Base-by-base conservation (phyloP, 2,888 invertebrate species). In the Hirtodrosophila histrioides region DNA sequence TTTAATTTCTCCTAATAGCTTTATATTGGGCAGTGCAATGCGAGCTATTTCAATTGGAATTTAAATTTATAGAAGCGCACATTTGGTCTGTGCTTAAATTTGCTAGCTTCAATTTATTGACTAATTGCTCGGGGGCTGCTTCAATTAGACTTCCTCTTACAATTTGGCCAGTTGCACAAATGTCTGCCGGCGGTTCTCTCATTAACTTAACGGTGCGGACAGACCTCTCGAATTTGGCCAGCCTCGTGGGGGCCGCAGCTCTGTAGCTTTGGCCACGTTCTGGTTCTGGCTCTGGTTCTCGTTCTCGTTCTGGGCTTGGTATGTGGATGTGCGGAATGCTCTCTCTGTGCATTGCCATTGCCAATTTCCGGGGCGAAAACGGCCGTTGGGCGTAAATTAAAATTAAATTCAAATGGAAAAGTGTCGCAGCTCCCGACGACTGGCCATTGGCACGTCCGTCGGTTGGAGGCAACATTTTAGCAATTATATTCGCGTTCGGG, bases 361-460 rank as follows among this genome's bases (percentile, higher is more conserved):
- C 82, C 82, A 82, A 82, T 82, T 88, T 82, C 82, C 88, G 82
- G 86, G 62, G 53, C 49, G 56, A 64, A 60, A 66, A 58, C 64
- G 67, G 82, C 79, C 83, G 72, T 82, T 87, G 79, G 88, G 86
- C 88, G 88, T 86, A 83, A 83, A 83, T 83, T 88, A 86, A 83
- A 83, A 88, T 83, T 86, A 83, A 83, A 88, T 88, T 83, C 88
- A 88, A 88, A 83, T 88, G 87, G 87, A 84, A 88, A 84, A 84
- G 81, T 86, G 88, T 83, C 88, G 84, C 67, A 36, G 46, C 60
- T 37, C 39, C 27, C 33, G 63, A 33, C 51, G 51, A 75, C 46
- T 68, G 77, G 65, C 78, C 86, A 82, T 85, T 80, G 86, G 86
- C 80, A 86, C 86, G 79, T 87, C 72, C 62, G 12, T 46, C 62